These are phyloP conservation scores for Euborellia annulipes DNA, from an alignment of 1,140 invertebrate species.

Conservation along the genomic window DNA sequence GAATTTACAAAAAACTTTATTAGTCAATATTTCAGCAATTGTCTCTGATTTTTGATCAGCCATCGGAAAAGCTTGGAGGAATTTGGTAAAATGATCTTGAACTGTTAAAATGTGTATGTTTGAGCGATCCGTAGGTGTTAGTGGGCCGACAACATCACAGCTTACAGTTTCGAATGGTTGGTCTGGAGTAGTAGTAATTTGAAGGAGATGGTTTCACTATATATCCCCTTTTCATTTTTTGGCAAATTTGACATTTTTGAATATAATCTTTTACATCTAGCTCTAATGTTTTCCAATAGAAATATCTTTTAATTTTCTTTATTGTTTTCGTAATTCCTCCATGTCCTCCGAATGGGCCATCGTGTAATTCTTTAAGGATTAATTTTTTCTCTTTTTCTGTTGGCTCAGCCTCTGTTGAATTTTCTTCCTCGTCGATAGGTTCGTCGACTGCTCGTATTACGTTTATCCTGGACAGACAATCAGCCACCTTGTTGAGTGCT, in stretches of 20 bases:
- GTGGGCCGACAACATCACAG: constrained; percentile 21
- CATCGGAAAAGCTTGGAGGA: constrained; percentile 18
- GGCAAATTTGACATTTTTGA: constrained; percentile 20
- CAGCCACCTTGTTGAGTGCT: constrained; percentile 24
- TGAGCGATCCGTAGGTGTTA: constrained; percentile 13
- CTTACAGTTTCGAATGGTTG: constrained; percentile 15
- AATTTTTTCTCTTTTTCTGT: not conserved
- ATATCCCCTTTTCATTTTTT: constrained; percentile 20
- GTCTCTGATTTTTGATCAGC: constrained; percentile 23
- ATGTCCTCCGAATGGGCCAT: constrained; percentile 19
- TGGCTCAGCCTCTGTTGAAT: not conserved
- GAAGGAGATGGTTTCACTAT: constrained; percentile 16
- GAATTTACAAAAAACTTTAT: constrained; percentile 11
- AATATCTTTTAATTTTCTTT: constrained; percentile 18
- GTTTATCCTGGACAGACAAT: constrained; percentile 19
- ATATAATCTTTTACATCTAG: constrained; percentile 19
- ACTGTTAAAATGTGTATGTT: constrained; percentile 23
- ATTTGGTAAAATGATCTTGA: constrained; percentile 27
- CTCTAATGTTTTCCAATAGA: constrained; percentile 20
- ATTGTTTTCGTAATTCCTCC: constrained; percentile 19
- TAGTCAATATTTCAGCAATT: constrained; percentile 17
- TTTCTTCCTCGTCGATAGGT: not conserved
- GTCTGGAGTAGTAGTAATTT: constrained; percentile 18
- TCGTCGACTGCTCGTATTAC: not conserved
- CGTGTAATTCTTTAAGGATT: constrained; percentile 16